Conservation (phyloP, 2,113 vertebrate species). For the Istiophorus platypterus region DNA sequence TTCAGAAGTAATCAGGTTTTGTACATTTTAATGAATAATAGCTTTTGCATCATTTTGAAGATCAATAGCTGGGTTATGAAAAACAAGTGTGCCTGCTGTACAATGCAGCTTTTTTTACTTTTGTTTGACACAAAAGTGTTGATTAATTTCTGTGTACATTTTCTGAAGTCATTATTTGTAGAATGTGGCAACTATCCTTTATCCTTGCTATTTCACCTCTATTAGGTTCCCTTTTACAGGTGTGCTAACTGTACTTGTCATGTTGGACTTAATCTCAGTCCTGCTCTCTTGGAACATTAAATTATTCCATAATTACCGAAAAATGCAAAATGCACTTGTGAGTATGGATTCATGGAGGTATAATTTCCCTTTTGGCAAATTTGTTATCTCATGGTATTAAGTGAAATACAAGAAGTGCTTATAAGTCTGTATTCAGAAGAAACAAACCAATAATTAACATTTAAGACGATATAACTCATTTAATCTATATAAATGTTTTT, state of each 20-base stretch:
- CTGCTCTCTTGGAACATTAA: neutral
- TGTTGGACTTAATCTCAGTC: neutral
- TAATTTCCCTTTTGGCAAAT: neutral
- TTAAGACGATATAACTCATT: neutral
- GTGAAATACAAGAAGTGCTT: slow-evolving; percentile 7
- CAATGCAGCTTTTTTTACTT: too few species aligned
- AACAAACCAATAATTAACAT: slow-evolving; percentile 2
- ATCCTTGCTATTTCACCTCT: neutral
- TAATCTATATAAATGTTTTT: neutral
- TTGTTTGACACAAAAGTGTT: too few species aligned
- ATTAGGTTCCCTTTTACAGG: neutral
- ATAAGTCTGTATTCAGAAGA: neutral
- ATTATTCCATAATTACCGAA: slow-evolving; percentile 9
- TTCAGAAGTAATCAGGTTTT: too few species aligned
- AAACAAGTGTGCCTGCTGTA: too few species aligned
- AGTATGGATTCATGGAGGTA: neutral
- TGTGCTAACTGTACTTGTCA: neutral
- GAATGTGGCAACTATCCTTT: neutral
- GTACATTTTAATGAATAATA: too few species aligned
- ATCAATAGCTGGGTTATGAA: too few species aligned
- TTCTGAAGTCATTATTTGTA: neutral
- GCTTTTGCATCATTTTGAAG: too few species aligned
- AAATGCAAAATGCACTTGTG: neutral
- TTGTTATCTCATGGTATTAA: neutral
- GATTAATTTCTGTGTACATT: too few species aligned